phyloP scores from a whole-genome alignment of 2,888 invertebrate species.

The Caradrina kadenii region DNA sequence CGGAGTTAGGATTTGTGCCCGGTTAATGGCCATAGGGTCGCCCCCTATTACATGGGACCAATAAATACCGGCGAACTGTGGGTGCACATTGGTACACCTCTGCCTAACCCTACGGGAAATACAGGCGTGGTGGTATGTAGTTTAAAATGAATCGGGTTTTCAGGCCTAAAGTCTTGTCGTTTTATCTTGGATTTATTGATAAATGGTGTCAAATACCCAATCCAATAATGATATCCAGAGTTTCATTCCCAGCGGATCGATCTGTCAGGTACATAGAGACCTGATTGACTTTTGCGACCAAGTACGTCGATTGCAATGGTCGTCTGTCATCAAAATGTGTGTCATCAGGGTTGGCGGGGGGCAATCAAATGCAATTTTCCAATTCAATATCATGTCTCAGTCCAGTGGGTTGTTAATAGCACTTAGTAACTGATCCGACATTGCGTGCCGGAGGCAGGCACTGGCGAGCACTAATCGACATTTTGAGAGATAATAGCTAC shows the following conservation, averaged over 20 bases:
- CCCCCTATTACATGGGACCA: too few relatives aligned
- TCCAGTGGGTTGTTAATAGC: conserved; percentile 5
- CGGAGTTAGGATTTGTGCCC: too few relatives aligned
- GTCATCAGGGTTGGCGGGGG: conserved; percentile 10
- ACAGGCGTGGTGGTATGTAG: too few relatives aligned
- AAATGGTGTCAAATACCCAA: too few relatives aligned
- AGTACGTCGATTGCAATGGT: conserved; percentile 17
- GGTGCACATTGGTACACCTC: too few relatives aligned
- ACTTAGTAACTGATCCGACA: conserved; percentile 25
- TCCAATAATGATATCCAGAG: not conserved
- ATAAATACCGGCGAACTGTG: too few relatives aligned
- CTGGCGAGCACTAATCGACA: not conserved
- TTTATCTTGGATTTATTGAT: too few relatives aligned
- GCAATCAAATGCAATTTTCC: conserved; percentile 49
- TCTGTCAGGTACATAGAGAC: conserved; percentile 13
- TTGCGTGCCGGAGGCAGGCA: not conserved
- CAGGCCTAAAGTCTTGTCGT: too few relatives aligned
- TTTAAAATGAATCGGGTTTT: too few relatives aligned
- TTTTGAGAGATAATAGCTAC: not conserved
- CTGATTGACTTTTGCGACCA: conserved; percentile 10
- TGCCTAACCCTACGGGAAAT: too few relatives aligned
- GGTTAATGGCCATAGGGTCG: too few relatives aligned
- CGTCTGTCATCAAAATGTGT: conserved; percentile 12
- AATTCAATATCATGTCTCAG: conserved; percentile 15
- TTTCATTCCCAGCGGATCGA: conserved; percentile 1